Conservation (phyloP, 2,113 vertebrate genomes). For the Fulica atra region DNA sequence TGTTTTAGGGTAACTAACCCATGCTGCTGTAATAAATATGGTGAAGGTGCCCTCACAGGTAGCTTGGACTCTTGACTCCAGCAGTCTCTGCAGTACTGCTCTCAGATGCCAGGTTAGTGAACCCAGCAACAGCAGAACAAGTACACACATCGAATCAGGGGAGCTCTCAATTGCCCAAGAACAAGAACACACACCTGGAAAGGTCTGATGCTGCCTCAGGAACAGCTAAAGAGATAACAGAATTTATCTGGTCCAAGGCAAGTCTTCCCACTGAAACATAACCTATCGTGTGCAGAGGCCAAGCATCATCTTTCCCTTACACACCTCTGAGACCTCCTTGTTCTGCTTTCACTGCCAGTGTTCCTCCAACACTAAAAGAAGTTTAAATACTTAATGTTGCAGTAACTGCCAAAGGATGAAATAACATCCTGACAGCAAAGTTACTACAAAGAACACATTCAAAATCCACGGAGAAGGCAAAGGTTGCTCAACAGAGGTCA, state of each 20-base stretch:
- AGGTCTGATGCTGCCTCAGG: neutral
- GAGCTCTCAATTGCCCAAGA: neutral
- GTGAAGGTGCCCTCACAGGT: neutral
- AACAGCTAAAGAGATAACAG: neutral
- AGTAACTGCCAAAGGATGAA: conserved; percentile 46
- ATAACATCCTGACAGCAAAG: conserved; percentile 29
- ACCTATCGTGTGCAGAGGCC: neutral
- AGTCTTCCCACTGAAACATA: conserved; percentile 42
- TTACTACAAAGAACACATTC: conserved; percentile 46
- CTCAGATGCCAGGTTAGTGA: neutral
- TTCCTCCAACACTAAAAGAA: neutral
- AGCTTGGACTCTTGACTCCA: neutral
- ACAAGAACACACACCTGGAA: neutral
- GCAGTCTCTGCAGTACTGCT: neutral
- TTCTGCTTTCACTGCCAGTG: neutral
- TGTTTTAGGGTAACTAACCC: neutral
- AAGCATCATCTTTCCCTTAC: conserved; percentile 20
- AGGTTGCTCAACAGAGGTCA: conserved; percentile 11
- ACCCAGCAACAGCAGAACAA: neutral
- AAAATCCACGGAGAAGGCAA: conserved; percentile 33
- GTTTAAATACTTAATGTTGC: conserved; percentile 35
- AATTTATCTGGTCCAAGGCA: neutral
- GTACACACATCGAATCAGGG: neutral
- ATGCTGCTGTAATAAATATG: neutral
- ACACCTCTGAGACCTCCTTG: neutral